phyloP scores from a whole-genome alignment of 2,888 invertebrate genomes.

The Sminthurinus aureus region DNA sequence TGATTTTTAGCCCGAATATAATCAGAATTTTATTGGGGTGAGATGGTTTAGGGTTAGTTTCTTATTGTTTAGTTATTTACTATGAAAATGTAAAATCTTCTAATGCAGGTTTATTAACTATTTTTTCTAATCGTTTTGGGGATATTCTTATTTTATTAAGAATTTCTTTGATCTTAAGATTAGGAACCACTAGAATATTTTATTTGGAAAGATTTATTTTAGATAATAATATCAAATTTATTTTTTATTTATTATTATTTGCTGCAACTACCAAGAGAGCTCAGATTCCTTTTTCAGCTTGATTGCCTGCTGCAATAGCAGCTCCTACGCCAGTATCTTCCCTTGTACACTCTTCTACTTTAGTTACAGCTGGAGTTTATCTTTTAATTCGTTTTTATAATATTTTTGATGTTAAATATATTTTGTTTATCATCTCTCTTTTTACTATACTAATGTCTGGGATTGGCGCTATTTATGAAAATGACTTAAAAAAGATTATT shows the following conservation, averaged over 20 bases:
- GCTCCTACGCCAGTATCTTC: slow-evolving; percentile 81
- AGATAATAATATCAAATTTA: slow-evolving; percentile 66
- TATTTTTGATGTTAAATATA: slow-evolving; percentile 65
- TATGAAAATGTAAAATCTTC: slow-evolving; percentile 74
- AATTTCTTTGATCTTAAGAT: slow-evolving; percentile 69
- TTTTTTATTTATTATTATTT: slow-evolving; percentile 63
- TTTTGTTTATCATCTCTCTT: slow-evolving; percentile 67
- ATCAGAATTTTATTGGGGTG: slow-evolving; percentile 76
- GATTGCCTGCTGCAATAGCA: slow-evolving; percentile 77
- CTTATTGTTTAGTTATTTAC: slow-evolving; percentile 77
- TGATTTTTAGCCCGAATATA: slow-evolving; percentile 75
- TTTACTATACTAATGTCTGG: slow-evolving; percentile 62
- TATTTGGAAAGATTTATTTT: slow-evolving; percentile 67
- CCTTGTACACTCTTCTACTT: slow-evolving; percentile 79
- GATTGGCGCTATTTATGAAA: slow-evolving; percentile 62
- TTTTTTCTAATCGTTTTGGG: slow-evolving; percentile 76
- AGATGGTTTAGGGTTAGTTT: slow-evolving; percentile 76
- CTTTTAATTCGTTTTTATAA: slow-evolving; percentile 75
- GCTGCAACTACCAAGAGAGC: slow-evolving; percentile 79
- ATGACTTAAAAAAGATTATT: slow-evolving; percentile 80
- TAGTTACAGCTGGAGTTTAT: slow-evolving; percentile 80
- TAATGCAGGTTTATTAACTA: slow-evolving; percentile 77
- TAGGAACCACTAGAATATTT: slow-evolving; percentile 68
- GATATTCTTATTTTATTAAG: slow-evolving; percentile 73
- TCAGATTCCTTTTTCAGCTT: slow-evolving; percentile 81